Percentiles rank a stretch among this genome's conserved stretches.
phyloP scores from a whole-genome alignment of 2,888 invertebrate genomes.

The Punctoribates punctum region DNA sequence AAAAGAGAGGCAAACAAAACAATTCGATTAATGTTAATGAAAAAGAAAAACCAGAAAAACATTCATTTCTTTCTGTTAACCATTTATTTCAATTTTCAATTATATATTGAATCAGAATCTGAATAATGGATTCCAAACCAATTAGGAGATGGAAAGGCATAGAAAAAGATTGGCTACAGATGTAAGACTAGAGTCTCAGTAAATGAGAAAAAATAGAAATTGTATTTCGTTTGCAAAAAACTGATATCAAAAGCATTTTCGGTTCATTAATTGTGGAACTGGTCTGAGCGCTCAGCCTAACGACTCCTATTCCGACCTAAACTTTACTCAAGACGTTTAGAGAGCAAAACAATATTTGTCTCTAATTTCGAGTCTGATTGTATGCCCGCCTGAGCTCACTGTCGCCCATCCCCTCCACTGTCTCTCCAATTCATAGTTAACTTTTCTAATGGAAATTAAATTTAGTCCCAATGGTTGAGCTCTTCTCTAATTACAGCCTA shows the following conservation, averaged over 20 bases:
- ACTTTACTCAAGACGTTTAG: neutral
- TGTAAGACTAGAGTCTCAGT: neutral
- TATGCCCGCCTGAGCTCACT: neutral
- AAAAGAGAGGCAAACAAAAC: neutral
- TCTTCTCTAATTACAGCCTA: slow-evolving; percentile 21
- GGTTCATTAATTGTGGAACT: neutral
- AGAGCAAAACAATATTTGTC: slow-evolving; percentile 17
- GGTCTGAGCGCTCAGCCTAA: neutral
- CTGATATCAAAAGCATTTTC: neutral
- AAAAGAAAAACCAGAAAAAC: neutral
- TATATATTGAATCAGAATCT: neutral
- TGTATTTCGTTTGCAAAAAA: neutral
- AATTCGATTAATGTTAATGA: neutral
- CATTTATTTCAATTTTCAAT: slow-evolving; percentile 16
- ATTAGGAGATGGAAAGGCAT: neutral
- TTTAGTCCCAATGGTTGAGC: slow-evolving; percentile 20
- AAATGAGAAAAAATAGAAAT: neutral
- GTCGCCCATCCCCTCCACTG: neutral
- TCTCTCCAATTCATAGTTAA: slow-evolving; percentile 8
- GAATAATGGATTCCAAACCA: neutral
- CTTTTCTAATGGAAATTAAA: slow-evolving; percentile 28
- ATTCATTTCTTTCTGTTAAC: neutral
- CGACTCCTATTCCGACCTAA: neutral
- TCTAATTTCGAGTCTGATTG: neutral
- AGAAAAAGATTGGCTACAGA: neutral